Evolutionary conservation across 92 coral and sea anemone species (phyloP), one percentile per base, ranked within the genome.

Genomic region (Heteractis magnifica): DNA sequence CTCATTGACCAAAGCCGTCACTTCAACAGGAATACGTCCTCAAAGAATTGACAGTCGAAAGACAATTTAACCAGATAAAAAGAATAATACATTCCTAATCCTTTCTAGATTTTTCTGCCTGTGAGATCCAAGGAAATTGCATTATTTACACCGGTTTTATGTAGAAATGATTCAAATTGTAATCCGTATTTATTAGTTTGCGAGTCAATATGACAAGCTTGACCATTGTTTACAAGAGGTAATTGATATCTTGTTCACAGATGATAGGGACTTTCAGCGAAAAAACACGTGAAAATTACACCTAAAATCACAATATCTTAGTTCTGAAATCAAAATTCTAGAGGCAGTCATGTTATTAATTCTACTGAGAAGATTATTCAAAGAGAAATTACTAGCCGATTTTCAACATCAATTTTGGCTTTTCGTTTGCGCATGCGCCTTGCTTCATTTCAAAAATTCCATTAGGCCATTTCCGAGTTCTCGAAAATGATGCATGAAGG

Each of bases 201-300:
- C 49, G 23, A 9, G 73, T 68, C 73, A 68, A 68, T 68, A 26
- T 68, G 4, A 4, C 48, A 23, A 68, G 15, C 15, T 16, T 23
- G 73, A 68, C 15, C 73, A n/a, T 68, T 68, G 73, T 68, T 68
- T 68, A 68, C 73, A 26, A 20, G 73, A 23, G 23, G 48, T 21
- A 68, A 68, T 68, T 68, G 73, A 68, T 18, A 68, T 68, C 73
- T 68, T 26, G 49, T 68, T 68, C 49, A 68, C 73, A 68, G 23
- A 10, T 68, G 73, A 68, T 26, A 20, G 73, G 49, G 73, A 68
- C 10, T 23, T 23, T 2, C 73, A 68, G 15, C 73, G 48, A 20
- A 68, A 68, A 26, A 68, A 23, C 73, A 68, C 73, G 73, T 13
- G 4, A 20, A 26, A 68, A 8, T 68, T 68, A 20, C 4, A 68